Conservation (phyloP, 2,113 vertebrate genomes). For the Prolemur simus region DNA sequence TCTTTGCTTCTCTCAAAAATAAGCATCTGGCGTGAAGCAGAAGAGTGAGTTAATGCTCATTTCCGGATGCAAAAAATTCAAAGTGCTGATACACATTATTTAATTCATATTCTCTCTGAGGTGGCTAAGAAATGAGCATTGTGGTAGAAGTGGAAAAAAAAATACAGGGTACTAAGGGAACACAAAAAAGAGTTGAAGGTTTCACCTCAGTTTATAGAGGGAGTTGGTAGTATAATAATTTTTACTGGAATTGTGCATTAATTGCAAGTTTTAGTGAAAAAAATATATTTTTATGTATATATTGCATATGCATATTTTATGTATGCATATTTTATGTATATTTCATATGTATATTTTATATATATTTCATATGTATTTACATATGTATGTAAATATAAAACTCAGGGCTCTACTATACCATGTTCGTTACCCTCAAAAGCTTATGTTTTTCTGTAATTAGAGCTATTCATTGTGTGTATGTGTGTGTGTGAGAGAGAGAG, state of each 20-base stretch:
- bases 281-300: background rate
- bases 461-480: background rate
- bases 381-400: background rate
- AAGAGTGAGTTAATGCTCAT: background rate
- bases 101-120: background rate
- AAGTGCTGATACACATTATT: background rate
- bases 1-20: constrained; percentile 7
- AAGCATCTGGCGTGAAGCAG: background rate
- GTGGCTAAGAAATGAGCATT: background rate
- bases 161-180: background rate
- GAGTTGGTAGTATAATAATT: background rate
- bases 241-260: background rate
- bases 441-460: background rate
- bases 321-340: no score
- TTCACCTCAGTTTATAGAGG: background rate
- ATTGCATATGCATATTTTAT: no score
- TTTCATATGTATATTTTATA: background rate
- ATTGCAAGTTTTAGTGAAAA: background rate
- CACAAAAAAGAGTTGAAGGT: background rate
- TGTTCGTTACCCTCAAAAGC: background rate
- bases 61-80: background rate
- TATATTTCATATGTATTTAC: no score
- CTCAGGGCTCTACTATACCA: background rate
- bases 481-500: background rate
- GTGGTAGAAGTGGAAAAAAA: background rate